These are phyloP conservation scores for Hyphantria cunea DNA, from an alignment of 1,140 invertebrate genomes.

Conservation along the genomic window DNA sequence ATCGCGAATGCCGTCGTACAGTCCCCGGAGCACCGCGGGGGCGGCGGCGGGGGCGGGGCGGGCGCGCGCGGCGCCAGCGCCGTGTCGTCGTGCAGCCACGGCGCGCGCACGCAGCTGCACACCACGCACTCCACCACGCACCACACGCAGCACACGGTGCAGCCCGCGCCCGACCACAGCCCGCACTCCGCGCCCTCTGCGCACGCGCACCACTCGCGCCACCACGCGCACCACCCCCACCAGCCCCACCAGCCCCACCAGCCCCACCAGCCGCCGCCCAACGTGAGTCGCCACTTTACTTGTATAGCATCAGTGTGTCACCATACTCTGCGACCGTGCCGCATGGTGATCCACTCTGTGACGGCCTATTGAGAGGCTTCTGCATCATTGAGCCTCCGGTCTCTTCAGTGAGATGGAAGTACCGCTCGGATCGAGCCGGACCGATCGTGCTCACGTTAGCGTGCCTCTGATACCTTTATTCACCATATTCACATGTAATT, in stretches of 20 bases:
- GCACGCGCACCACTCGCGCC: neutral
- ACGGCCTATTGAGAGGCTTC: too few species aligned
- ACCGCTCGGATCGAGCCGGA: too few species aligned
- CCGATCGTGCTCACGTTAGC: too few species aligned
- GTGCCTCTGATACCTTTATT: too few species aligned
- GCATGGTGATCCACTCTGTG: too few species aligned
- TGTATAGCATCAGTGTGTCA: too few species aligned
- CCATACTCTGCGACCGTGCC: too few species aligned
- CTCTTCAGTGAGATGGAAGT: too few species aligned
- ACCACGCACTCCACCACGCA: conserved; percentile 41
- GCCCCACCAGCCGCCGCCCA: neutral
- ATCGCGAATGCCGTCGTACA: too few species aligned
- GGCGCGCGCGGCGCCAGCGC: conserved; percentile 37
- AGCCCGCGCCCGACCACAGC: conserved; percentile 6
- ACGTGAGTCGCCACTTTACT: too few species aligned
- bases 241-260: neutral
- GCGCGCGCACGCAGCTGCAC: conserved; percentile 54
- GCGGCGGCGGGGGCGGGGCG: conserved; percentile 46
- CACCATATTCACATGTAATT: too few species aligned
- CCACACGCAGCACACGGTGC: conserved; percentile 36
- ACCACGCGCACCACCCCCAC: neutral
- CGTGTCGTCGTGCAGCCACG: conserved; percentile 57
- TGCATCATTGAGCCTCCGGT: too few species aligned
- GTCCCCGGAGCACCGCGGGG: conserved; percentile 70
- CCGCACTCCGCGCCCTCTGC: conserved; percentile 1